Base-by-base conservation (phyloP, 2,888 invertebrate genomes). In the Rhodophaea formosa region DNA sequence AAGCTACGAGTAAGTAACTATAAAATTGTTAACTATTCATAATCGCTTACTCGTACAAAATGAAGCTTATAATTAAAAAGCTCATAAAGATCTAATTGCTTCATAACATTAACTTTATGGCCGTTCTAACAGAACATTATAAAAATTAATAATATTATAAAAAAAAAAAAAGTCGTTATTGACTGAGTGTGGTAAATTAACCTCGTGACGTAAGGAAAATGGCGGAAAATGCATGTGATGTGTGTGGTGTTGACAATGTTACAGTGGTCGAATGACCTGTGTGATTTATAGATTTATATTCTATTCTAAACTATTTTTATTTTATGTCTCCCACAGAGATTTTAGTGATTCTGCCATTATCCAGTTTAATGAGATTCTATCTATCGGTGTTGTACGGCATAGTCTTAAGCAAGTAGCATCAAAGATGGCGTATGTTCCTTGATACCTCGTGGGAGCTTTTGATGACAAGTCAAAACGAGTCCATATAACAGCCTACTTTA, bases 61-160 rank as follows among this genome's bases (percentile, higher is more conserved):
- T 23, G 8, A 1, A n/a, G 23, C 10, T 8, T 8, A 23, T n/a
- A 23, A 46, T 23, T 16, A 12, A 12, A 46, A 46, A 46, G 23
- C 43, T 46, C n/a, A n/a, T 23, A 5, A 23, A 23, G 12, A 46
- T 14, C 29, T 29, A 49, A 49, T 32, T 8, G 32, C 49, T 49
- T 49, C 49, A 32, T 49, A 49, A 49, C 30, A 47, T 8, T 30
- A 47, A 47, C 47, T 47, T 47, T 30, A 47, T 14, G 8, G 32
- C 49, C 10, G 14, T 8, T 32, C 32, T 30, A 49, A 32, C 49
- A 49, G 32, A 10, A 49, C 49, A 15, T 49, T 49, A 49, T 49
- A 32, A 8, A 49, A 49, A 49, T 49, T 49, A 32, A 8, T 15
- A 49, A 49, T 49, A 49, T 30, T 47, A 47, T 49, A 32, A 49